Evolutionary conservation across 2,113 vertebrate genomes (phyloP), one percentile per base, ranked within the genome.

Genomic region (Phaethornis superciliosus): DNA sequence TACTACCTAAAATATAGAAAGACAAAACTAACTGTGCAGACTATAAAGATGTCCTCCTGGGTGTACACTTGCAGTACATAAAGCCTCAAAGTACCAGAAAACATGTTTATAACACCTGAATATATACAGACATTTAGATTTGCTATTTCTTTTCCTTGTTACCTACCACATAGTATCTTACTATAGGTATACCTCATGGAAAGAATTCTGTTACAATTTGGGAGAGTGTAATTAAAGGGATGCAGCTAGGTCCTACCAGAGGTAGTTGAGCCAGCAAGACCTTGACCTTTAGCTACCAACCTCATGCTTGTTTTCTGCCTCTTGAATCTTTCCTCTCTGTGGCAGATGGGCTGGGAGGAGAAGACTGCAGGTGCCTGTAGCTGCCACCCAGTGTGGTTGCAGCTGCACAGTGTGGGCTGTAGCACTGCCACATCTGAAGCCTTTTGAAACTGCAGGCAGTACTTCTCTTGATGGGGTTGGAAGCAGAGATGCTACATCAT

Each of bases 201-300:
- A 67, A 32, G 75, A 37, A 18, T 35, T 67, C 65, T 40, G 11
- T 80, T 70, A 24, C 46, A 44, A 2, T 59, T 63, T 59, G 37
- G 28, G 32, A 79, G 37, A 17, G 3, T 68, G 8, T 52, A 72
- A 76, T 59, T 64, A 79, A 65, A 80, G 26, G 17, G 30, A 28
- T 37, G 37, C 8, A 55, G 56, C 30, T 27, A 42, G n/a, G 59
- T 74, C 67, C 55, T 69, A 17, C 51, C 20, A 20, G 18, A 47
- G 46, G 19, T 8, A 47, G 46, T 20, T 21, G 19, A 47, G 20
- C 46, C 46, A 64, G 40, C 19, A 77, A 51, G 17, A 22, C 46
- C 2, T 0, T 58, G 17, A 22, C 46, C 2, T 0, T 58, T 58
- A 20, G n/a, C 63, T 72, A 19, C 67, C 33, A 26, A 9, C 44